Conservation (phyloP, 2,113 vertebrate genomes). For the Corapipo altera region DNA sequence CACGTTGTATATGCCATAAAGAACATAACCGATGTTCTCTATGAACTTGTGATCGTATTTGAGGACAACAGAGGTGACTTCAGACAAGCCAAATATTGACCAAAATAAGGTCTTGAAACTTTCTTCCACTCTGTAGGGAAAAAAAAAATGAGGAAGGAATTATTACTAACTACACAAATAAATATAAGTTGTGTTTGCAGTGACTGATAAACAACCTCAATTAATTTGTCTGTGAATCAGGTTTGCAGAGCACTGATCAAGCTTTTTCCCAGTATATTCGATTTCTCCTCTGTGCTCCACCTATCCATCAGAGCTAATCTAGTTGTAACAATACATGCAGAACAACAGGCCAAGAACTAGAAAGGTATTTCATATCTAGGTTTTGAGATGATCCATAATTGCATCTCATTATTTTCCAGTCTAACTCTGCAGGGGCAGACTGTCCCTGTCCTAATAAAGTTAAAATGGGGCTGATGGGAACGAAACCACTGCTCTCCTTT, state of each 20-base stretch:
- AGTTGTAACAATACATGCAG: not conserved
- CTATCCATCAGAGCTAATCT: not conserved
- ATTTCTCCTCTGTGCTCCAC: not conserved
- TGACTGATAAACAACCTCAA: not conserved
- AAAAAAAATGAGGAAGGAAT: not conserved
- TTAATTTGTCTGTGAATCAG: not conserved
- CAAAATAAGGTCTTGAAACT: conserved; percentile 91
- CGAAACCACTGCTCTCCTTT: not conserved
- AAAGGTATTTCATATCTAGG: not conserved
- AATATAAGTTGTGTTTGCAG: not conserved
- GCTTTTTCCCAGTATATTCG: not conserved
- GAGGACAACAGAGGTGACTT: conserved; percentile 87
- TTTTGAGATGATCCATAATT: not conserved
- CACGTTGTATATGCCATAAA: conserved; percentile 89
- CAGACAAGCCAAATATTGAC: conserved; percentile 90
- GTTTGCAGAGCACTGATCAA: not conserved
- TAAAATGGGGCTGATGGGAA: not conserved
- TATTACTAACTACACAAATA: not conserved
- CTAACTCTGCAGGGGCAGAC: not conserved
- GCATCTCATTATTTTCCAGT: not conserved
- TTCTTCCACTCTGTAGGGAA: conserved; percentile 82
- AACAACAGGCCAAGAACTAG: not conserved
- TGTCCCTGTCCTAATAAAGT: not conserved
- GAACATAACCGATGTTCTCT: conserved; percentile 88
- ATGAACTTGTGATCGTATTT: conserved; percentile 92